Evolutionary conservation across 2,797 vertebrate species (phyloP).

Genomic region (Pogoniulus pusillus): DNA sequence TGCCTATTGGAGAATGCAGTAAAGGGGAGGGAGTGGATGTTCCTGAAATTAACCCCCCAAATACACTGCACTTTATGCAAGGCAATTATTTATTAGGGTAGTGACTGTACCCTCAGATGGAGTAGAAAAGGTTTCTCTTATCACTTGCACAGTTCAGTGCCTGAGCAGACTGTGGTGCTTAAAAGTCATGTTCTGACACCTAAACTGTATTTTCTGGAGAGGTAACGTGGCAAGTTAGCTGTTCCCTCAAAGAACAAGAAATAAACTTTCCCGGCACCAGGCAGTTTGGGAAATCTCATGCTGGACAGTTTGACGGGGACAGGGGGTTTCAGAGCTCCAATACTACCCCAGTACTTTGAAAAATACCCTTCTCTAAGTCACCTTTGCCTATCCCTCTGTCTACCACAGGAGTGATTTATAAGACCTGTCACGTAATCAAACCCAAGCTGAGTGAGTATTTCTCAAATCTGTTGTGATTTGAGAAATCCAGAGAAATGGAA

Average conservation of each 20-base stretch:
- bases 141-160: conserved; percentile 22
- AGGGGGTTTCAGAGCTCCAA: conserved; percentile 11
- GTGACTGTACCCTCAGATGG: not conserved
- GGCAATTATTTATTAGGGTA: conserved; percentile 9
- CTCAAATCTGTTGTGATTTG: not conserved
- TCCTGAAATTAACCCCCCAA: conserved; percentile 29
- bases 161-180: not conserved
- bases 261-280: conserved; percentile 26
- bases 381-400: conserved; percentile 15
- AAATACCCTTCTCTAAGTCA: conserved; percentile 18
- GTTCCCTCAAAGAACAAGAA: conserved; percentile 52
- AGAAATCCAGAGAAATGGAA: conserved; percentile 29
- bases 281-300: conserved; percentile 6
- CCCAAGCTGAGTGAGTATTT: not conserved
- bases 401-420: not conserved
- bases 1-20: not conserved
- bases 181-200: not conserved
- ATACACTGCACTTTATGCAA: not conserved
- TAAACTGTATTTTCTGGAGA: conserved; percentile 35
- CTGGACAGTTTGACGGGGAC: not conserved
- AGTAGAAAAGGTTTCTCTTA: conserved; percentile 28
- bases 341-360: not conserved
- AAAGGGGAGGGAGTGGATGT: not conserved
- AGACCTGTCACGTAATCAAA: conserved; percentile 7
- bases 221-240: conserved; percentile 51